Evolutionary conservation across 2,888 invertebrate genomes (phyloP).

Genomic region (Thecocarcelia acutangulata): DNA sequence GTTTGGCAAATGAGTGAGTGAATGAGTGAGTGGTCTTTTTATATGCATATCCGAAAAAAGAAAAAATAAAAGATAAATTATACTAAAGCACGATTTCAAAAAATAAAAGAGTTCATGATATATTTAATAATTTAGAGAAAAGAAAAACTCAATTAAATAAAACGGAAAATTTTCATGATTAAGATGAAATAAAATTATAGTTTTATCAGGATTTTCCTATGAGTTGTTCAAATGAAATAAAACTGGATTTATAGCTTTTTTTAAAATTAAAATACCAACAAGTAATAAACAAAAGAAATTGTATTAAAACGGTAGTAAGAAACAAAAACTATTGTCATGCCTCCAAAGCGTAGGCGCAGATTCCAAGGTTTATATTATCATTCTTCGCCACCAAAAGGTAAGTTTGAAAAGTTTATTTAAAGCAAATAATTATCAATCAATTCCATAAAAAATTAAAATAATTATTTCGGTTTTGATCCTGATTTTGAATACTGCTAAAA

Average conservation of each 20-base stretch:
- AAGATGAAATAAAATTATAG: slow-evolving; percentile 14
- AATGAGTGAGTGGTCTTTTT: slow-evolving; percentile 2
- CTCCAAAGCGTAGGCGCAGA: slow-evolving; percentile 79
- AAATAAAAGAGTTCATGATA: slow-evolving; percentile 2
- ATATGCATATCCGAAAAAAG: no score
- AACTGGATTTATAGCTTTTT: slow-evolving; percentile 1
- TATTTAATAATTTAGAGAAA: background rate
- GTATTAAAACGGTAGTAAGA: background rate
- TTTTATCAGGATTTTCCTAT: slow-evolving; percentile 25
- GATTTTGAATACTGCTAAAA: no score
- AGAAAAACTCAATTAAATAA: background rate
- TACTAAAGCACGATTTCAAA: slow-evolving; percentile 46
- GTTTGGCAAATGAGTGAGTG: slow-evolving; percentile 26
- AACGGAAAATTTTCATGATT: slow-evolving; percentile 13
- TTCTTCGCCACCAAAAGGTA: slow-evolving; percentile 81
- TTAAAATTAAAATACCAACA: background rate
- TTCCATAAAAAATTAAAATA: no score
- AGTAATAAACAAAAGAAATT: background rate
- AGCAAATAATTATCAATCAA: slow-evolving; percentile 39
- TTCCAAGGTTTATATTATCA: slow-evolving; percentile 81
- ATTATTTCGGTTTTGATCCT: no score
- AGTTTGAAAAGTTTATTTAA: slow-evolving; percentile 69
- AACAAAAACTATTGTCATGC: slow-evolving; percentile 73
- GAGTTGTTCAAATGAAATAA: background rate
- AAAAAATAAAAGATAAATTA: slow-evolving; percentile 46